Percentiles rank a stretch among this genome's conserved stretches.
phyloP scores from a whole-genome alignment of 2,797 vertebrate genomes.

The Euphonia xanthogaster region DNA sequence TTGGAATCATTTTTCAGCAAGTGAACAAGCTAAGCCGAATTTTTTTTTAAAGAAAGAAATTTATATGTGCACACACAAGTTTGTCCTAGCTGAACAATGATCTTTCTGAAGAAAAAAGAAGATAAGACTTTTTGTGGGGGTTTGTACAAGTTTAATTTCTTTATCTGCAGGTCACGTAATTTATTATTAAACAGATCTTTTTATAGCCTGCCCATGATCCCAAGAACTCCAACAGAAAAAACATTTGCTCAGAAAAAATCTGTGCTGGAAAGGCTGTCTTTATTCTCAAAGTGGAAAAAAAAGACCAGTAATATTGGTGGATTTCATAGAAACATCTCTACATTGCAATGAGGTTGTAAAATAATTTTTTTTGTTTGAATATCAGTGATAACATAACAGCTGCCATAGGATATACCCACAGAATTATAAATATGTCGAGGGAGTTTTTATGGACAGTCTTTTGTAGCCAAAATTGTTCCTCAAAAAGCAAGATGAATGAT shows the following conservation, averaged over 20 bases:
- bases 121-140: background rate
- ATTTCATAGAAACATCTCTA: background rate
- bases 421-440: background rate
- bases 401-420: background rate
- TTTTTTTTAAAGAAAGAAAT: background rate
- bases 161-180: background rate
- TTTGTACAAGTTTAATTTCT: background rate
- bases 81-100: background rate
- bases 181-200: background rate
- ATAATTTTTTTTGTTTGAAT: background rate
- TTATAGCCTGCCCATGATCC: rapidly evolving
- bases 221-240: background rate
- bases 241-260: background rate
- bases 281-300: background rate
- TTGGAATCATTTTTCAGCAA: background rate
- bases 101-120: background rate
- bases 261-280: background rate
- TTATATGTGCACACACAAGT: background rate
- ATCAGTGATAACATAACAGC: background rate
- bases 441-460: background rate
- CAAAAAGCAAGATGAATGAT: background rate
- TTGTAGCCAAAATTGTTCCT: background rate
- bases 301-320: background rate
- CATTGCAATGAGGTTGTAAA: background rate
- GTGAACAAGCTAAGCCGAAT: background rate